Base-by-base conservation (phyloP, 2,888 invertebrate species). In the Tachina fera region DNA sequence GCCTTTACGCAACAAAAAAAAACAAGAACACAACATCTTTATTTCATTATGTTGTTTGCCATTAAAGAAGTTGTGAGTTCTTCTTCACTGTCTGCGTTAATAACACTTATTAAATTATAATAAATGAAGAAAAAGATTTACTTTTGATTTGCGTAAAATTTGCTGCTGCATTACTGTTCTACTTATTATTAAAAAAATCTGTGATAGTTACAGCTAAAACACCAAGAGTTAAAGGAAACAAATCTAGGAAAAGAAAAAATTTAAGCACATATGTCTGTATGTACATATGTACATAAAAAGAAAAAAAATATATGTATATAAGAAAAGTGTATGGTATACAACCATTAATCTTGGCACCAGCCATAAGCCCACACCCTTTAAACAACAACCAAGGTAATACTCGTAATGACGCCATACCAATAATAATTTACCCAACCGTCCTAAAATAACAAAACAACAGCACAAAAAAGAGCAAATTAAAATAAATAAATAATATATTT, bases 311-410 rank as follows among this genome's bases (percentile, higher is more conserved):
- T n/a, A n/a, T n/a, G n/a, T 43, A 45, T 8, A 76, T 31, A 53
- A 65, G 39, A 51, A 78, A 56, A 79, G 71, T 80, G 41, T 75
- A 79, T 56, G 47, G 63, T 43, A 63, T 80, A 77, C 63, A 84
- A 83, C 65, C 85, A 86, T 86, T 83, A 86, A 86, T 86, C 85
- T 82, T 86, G 79, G 75, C 83, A 86, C 85, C 82, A 86, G 85
- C 82, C 82, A 78, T 10, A 79, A 83, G 83, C 85, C 85, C 85
- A 86, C 85, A 86, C 85, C 85, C 85, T 86, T 83, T 82, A 71
- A 68, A n/a, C 67, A 19, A n/a, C 75, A 19, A n/a, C 75, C 85
- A 86, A 83, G 83, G 78, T 83, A 86, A n/a, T n/a, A n/a, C n/a
- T n/a, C n/a, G n/a, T n/a, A n/a, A 86, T 86, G 85, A 86, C 85